Evolutionary conservation across 2,113 vertebrate species (phyloP), one percentile per base, ranked within the genome.

Genomic region (Candoia aspera): DNA sequence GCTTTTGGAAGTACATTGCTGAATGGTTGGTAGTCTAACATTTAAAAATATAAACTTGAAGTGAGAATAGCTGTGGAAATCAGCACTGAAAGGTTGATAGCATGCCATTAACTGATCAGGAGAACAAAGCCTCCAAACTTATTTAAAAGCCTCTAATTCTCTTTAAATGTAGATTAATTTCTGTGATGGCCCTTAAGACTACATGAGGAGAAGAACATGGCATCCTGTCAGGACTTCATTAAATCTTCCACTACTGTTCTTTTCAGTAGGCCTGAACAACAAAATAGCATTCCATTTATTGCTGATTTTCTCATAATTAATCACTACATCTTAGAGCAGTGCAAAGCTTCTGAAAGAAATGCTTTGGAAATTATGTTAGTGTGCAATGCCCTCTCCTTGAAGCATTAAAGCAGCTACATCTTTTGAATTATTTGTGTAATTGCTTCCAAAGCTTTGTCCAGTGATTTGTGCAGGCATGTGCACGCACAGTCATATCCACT

Each of bases 111-210:
- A 93, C 84, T 1, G 86, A 94, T 94, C 94, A 94, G 93, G 2
- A 92, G 60, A 93, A 92, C 88, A 86, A 60, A 96, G 91, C 90
- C 93, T 89, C 79, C 58, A 96, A 96, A 89, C 92, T 93, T 87
- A 88, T 8, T 88, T 6, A 90, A 93, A 95, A 95, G 94, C 95
- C 49, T 0, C 94, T 96, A 96, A 97, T 96, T 95, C 95, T 73
- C 94, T 94, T 89, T 95, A 96, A 96, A 17, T 64, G 26, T 23
- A 24, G 37, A 89, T 54, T 96, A 96, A 96, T 95, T 95, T 94
- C 0, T 84, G 89, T 93, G 96, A 93, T 88, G 95, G 90, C 94
- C 94, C 84, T 92, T 91, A 79, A 90, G 64, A 90, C 90, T 73
- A 64, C 57, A 95, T 42, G 62, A 89, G 88, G 93, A 93, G 68